Evolutionary conservation across 2,113 vertebrate genomes (phyloP).

Genomic region (Narcine bancroftii): DNA sequence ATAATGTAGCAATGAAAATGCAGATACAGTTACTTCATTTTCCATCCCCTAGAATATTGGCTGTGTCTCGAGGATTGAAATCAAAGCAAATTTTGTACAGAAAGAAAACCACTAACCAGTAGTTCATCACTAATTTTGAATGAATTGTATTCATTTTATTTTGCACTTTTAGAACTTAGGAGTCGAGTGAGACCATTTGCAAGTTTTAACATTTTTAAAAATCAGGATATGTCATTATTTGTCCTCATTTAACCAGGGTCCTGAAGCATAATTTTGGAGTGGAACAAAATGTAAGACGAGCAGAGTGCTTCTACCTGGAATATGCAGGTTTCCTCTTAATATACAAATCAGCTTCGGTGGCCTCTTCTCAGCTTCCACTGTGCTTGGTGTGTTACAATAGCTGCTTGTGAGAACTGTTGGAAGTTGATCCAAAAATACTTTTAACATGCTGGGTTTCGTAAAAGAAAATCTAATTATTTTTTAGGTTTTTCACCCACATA

Average conservation of each 20-base stretch:
- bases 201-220: background rate
- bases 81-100: background rate
- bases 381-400: no score
- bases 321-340: background rate
- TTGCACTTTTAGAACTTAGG: background rate
- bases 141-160: background rate
- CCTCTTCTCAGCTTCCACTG: background rate
- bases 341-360: background rate
- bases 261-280: background rate
- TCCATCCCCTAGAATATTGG: background rate
- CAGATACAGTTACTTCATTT: background rate
- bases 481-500: no score
- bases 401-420: background rate
- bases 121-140: background rate
- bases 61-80: background rate
- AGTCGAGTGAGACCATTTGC: background rate
- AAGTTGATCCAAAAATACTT: background rate
- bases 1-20: background rate
- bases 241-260: background rate
- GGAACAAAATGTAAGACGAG: background rate
- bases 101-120: background rate
- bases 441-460: no score
- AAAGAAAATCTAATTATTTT: no score
- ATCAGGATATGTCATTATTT: background rate
- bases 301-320: background rate